phyloP scores from a whole-genome alignment of 2,113 vertebrate species.

The Myotis yumanensis region DNA sequence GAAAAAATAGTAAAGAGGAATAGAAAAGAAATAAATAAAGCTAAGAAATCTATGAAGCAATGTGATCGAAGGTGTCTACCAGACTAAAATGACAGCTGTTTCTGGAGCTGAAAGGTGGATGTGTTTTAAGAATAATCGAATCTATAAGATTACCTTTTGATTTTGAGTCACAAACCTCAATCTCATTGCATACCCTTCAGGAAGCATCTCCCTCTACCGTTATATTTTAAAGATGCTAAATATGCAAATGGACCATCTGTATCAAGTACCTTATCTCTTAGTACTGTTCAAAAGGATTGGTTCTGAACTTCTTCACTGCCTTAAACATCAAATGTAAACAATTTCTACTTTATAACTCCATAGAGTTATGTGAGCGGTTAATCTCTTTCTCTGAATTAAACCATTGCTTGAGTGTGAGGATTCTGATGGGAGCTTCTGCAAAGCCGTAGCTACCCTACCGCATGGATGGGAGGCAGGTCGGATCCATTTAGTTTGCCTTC shows the following conservation, averaged over 20 bases:
- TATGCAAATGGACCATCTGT: not conserved
- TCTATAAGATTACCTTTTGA: not conserved
- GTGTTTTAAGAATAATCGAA: not conserved
- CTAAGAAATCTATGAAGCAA: not conserved
- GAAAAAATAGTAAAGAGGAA: not conserved
- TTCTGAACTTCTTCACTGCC: not conserved
- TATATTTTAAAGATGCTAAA: constrained; percentile 7
- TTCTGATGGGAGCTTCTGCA: not conserved
- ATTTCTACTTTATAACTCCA: not conserved
- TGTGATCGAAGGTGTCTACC: not conserved
- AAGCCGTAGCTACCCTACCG: not conserved
- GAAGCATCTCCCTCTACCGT: not conserved
- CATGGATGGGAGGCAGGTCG: not conserved
- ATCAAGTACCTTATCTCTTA: not conserved
- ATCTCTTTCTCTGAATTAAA: not conserved
- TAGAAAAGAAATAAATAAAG: not conserved
- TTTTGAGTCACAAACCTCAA: not conserved
- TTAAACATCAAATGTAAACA: not conserved
- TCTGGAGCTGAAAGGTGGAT: not conserved
- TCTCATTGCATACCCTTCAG: not conserved
- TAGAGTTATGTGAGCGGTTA: not conserved
- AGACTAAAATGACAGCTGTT: not conserved
- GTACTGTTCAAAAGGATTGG: not conserved
- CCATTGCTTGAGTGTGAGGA: not conserved
- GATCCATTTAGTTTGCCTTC: not conserved